A percentile compares a stretch with the other conserved stretches of the same genome.
Conservation (phyloP, 1,140 invertebrate genomes). For the Heliothis subflexa region DNA sequence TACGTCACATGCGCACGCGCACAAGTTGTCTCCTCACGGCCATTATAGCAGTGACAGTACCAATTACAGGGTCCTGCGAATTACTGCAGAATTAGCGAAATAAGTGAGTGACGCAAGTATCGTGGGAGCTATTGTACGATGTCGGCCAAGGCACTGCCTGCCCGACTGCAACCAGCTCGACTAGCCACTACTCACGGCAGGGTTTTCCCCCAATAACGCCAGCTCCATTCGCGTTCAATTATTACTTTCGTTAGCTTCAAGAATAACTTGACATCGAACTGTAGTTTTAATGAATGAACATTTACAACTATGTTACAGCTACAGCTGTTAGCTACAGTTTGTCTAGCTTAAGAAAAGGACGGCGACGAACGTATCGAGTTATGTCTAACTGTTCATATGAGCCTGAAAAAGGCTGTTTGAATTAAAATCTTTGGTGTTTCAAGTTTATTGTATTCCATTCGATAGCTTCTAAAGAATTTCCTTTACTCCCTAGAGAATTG, state of each 20-base stretch:
- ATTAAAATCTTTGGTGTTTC: too few species aligned
- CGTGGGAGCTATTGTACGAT: constrained; percentile 48
- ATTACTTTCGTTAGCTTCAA: neutral
- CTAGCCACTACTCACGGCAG: neutral
- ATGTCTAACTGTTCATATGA: too few species aligned
- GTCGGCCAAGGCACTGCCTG: constrained; percentile 63
- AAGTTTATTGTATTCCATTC: too few species aligned
- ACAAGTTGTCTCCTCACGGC: neutral
- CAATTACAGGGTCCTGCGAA: constrained; percentile 27
- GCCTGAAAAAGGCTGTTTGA: too few species aligned
- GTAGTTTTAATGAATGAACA: too few species aligned
- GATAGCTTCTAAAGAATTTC: too few species aligned
- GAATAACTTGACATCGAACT: too few species aligned
- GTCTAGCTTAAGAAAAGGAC: too few species aligned
- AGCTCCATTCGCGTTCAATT: neutral
- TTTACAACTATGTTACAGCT: too few species aligned
- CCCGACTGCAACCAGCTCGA: constrained; percentile 47
- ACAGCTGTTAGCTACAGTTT: too few species aligned
- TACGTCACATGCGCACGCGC: neutral
- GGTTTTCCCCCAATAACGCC: constrained; percentile 4
- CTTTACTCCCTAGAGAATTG: too few species aligned
- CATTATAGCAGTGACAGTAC: neutral
- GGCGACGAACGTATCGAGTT: neutral
- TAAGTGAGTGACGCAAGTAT: constrained; percentile 31
- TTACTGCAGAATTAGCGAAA: constrained; percentile 29